phyloP scores from a whole-genome alignment of 2,888 invertebrate species.

The Geotrupes spiniger region DNA sequence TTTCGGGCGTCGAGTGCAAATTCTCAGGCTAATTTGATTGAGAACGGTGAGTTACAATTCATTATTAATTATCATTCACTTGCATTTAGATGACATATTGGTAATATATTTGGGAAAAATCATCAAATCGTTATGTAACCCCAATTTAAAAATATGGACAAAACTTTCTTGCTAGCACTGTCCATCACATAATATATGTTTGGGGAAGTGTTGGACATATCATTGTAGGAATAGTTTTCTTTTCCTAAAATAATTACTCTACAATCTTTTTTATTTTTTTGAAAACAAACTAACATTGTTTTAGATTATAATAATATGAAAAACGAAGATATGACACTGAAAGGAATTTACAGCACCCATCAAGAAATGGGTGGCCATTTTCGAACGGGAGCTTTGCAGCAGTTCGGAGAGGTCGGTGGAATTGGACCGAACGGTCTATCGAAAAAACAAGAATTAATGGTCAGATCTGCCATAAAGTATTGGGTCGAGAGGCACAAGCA shows the following conservation, averaged over 20 bases:
- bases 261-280: too few relatives aligned
- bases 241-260: too few relatives aligned
- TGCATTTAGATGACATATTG: too few relatives aligned
- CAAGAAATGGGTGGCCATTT: slow-evolving; percentile 76
- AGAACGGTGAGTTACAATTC: slow-evolving; percentile 39
- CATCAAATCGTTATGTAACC: too few relatives aligned
- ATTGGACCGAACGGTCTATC: slow-evolving; percentile 76
- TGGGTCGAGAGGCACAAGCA: slow-evolving; percentile 90
- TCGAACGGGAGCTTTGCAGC: slow-evolving; percentile 66
- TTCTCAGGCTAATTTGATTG: slow-evolving; percentile 39
- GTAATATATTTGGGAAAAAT: too few relatives aligned
- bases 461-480: slow-evolving; percentile 83
- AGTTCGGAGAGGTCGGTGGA: slow-evolving; percentile 54
- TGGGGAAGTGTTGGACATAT: too few relatives aligned
- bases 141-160: too few relatives aligned
- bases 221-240: too few relatives aligned
- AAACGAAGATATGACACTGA: slow-evolving; percentile 61
- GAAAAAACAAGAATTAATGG: slow-evolving; percentile 80
- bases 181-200: too few relatives aligned
- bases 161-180: too few relatives aligned
- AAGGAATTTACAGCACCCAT: slow-evolving; percentile 73
- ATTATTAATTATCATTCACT: too few relatives aligned
- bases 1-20: slow-evolving; percentile 60
- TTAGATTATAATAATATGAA: slow-evolving; percentile 49
- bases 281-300: too few relatives aligned